Conservation (phyloP, 2,888 invertebrate species). For the Drosophila mercatorum region DNA sequence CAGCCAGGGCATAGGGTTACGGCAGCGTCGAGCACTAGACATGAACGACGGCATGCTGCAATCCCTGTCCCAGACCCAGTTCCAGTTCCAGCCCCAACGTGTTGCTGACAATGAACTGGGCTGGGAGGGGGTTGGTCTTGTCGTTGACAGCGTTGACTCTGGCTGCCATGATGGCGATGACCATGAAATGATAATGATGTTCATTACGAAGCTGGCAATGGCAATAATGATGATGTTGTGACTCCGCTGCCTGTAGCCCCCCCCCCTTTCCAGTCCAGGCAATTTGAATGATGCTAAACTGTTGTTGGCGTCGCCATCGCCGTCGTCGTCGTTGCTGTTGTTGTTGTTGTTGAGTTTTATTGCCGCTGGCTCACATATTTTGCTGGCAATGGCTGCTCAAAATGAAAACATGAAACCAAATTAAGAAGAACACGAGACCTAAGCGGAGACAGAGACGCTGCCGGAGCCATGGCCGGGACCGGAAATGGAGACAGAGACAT, state of each 20-base stretch:
- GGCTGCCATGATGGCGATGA: constrained; percentile 38
- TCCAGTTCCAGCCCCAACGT: constrained; percentile 30
- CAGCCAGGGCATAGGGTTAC: constrained; percentile 25
- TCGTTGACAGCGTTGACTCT: constrained; percentile 41
- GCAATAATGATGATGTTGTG: constrained; percentile 32
- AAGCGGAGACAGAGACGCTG: constrained; percentile 14
- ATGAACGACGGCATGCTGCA: constrained; percentile 6
- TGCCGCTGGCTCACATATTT: constrained; percentile 55
- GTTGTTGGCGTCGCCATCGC: constrained; percentile 22
- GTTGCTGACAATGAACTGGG: constrained; percentile 49
- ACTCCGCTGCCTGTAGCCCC: constrained; percentile 9
- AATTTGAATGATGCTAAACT: constrained; percentile 55
- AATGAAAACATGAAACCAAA: constrained; percentile 75
- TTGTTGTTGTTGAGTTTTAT: constrained; percentile 60
- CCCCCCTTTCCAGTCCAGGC: constrained; percentile 13
- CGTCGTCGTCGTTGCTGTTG: constrained; percentile 40
- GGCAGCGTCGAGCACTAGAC: constrained; percentile 25
- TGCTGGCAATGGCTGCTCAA: constrained; percentile 58
- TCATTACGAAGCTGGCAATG: constrained; percentile 11
- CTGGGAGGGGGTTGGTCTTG: constrained; percentile 7
- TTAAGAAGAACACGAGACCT: constrained; percentile 62
- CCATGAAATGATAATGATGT: constrained; percentile 42
- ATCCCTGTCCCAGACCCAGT: constrained; percentile 11
- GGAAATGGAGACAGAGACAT: constrained; percentile 20
- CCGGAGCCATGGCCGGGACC: neutral